Percentiles rank a stretch among this genome's conserved stretches.
Conservation (phyloP, 2,888 invertebrate genomes). For the Congeria kusceri region DNA sequence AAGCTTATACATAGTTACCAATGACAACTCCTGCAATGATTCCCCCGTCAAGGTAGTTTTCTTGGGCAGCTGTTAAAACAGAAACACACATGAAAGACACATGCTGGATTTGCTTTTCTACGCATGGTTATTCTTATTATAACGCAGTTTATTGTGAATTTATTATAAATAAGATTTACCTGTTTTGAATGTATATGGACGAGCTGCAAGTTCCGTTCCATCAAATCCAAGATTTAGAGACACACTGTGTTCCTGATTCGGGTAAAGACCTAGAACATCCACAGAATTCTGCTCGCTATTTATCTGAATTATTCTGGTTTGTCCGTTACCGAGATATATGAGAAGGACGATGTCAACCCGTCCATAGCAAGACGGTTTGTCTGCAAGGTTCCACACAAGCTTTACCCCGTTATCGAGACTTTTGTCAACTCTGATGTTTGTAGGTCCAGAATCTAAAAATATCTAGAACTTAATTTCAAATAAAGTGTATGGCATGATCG, state of each 20-base stretch:
- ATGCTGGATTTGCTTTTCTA: background rate
- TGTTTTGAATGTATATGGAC: constrained; percentile 31
- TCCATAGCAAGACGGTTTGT: constrained; percentile 48
- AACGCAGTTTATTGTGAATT: too few species aligned
- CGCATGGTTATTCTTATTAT: too few species aligned
- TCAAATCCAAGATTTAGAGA: constrained; percentile 12
- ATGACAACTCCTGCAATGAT: constrained; percentile 31
- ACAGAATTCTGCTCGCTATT: constrained; percentile 31
- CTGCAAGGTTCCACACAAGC: constrained; percentile 42
- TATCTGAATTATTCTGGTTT: background rate
- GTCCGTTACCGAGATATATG: constrained; percentile 8
- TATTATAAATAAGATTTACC: too few species aligned
- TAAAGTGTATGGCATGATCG: too few species aligned
- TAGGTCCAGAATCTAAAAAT: constrained; percentile 28
- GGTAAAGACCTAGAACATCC: constrained; percentile 38
- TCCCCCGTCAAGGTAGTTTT: constrained; percentile 31
- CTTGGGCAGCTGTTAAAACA: constrained; percentile 33
- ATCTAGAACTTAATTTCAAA: too few species aligned
- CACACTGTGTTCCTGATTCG: constrained; percentile 36
- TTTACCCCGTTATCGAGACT: constrained; percentile 27
- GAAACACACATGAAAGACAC: constrained; percentile 1
- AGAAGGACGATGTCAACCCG: constrained; percentile 30
- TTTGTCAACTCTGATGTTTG: constrained; percentile 31
- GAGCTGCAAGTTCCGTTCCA: constrained; percentile 13
- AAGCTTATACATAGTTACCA: constrained; percentile 41